These are phyloP conservation scores for Thecophora atra DNA, from an alignment of 2,888 invertebrate genomes.

Conservation along the genomic window DNA sequence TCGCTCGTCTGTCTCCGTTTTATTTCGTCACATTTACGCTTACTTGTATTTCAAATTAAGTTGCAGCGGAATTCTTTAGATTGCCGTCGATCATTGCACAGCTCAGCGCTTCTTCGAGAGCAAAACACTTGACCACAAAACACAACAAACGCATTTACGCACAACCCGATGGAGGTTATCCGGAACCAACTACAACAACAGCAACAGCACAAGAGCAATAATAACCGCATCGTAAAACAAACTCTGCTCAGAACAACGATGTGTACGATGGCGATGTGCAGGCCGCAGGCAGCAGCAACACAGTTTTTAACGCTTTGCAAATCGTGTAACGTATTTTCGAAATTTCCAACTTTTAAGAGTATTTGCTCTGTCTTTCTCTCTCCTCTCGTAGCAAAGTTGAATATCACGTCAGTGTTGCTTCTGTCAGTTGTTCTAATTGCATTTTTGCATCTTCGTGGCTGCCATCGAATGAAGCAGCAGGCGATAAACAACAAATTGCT, in stretches of 20 bases:
- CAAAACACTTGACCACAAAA: conserved; percentile 19
- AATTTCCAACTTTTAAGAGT: too few relatives aligned
- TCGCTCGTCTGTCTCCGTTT: not conserved
- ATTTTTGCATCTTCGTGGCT: conserved; percentile 33
- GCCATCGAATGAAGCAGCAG: not conserved
- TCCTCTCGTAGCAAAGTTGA: not conserved
- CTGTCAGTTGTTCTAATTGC: conserved; percentile 26
- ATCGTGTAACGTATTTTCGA: not conserved
- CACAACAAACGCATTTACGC: conserved; percentile 16
- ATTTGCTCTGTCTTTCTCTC: not conserved
- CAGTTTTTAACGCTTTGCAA: conserved; percentile 1
- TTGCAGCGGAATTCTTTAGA: not conserved
- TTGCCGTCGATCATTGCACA: not conserved
- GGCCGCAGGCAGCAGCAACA: conserved; percentile 11
- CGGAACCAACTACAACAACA: not conserved
- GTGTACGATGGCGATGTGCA: not conserved
- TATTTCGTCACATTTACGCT: not conserved
- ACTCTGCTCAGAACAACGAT: conserved; percentile 7
- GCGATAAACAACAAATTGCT: not conserved
- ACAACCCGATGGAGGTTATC: not conserved
- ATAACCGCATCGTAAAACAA: not conserved
- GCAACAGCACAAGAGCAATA: not conserved
- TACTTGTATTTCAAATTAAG: not conserved
- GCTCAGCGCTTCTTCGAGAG: not conserved
- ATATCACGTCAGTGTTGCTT: not conserved